Base-by-base conservation (phyloP, 2,113 vertebrate genomes). In the Chionodraco myersi region DNA sequence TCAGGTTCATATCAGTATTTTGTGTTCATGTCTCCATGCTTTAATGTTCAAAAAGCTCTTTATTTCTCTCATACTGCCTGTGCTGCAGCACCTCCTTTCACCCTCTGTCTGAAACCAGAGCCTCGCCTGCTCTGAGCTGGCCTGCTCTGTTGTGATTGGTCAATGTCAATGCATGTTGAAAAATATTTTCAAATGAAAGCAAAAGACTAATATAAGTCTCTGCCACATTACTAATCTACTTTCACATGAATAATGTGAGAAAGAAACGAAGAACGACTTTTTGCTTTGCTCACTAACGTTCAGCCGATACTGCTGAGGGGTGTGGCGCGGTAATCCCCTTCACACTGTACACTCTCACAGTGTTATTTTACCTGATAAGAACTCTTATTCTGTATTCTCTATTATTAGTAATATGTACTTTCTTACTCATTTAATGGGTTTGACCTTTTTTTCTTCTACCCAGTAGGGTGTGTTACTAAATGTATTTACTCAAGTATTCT, bases 241-340 rank as follows among this genome's bases (percentile, higher is more conserved):
- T 51, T 70, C 6, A 66, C 16, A 36, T 54, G 16, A 13, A 73
- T 54, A 53, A 47, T 2, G 49, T 1, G 15, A 52, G 26, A 59
- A 68, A 41, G 3, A 3, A 34, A 21, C 34, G 12, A 63, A 23
- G 4, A 21, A 13, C 16, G 18, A 41, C 69, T 57, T 5, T n/a
- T 49, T 14, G 11, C 56, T 61, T 47, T 44, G 16, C 4, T 21
- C 54, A 68, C 15, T 62, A 67, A 69, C 23, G 34, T 14, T 47
- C 21, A 74, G 34, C 45, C 15, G 14, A 48, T 58, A 51, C 41
- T 45, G 30, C 47, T n/a, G 1, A 51, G 11, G 21, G 75, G 79
- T 75, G 79, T 67, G 75, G 56, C 36, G 30, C 23, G 18, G 60
- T 66, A 60, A 49, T 47, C 2, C 10, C 9, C 21, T 30, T 30